Percentiles rank a stretch among this genome's conserved stretches.
Evolutionary conservation across 2,113 vertebrate genomes (phyloP).

Genomic region (Diadophis punctatus): DNA sequence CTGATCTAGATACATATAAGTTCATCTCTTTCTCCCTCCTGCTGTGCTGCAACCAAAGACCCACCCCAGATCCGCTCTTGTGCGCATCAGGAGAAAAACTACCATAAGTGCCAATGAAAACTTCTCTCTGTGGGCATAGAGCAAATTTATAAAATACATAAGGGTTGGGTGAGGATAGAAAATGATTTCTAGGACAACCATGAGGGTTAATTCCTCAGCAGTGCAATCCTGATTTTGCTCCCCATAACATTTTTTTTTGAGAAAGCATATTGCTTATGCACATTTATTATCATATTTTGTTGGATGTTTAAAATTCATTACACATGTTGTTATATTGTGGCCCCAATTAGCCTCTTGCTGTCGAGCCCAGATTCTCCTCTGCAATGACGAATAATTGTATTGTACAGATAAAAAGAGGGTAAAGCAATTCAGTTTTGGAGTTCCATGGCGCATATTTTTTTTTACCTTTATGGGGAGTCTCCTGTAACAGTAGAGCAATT

Average conservation of each 20-base stretch:
- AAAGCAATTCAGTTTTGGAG: background rate
- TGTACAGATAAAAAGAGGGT: background rate
- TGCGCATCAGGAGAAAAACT: background rate
- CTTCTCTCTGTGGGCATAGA: background rate
- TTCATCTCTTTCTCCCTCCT: background rate
- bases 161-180: background rate
- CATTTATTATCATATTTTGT: background rate
- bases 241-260: background rate
- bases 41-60: background rate
- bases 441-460: background rate
- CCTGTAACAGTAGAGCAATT: background rate
- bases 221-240: background rate
- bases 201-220: too few relatives aligned
- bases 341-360: background rate
- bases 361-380: background rate
- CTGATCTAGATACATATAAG: background rate
- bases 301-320: background rate
- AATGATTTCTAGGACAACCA: background rate
- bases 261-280: background rate
- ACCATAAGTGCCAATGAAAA: background rate
- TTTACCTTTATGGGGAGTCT: background rate
- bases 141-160: background rate
- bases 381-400: background rate
- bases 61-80: background rate
- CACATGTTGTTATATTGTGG: background rate